Evolutionary conservation across 2,797 vertebrate genomes (phyloP), one percentile per base, ranked within the genome.

Genomic region (Tiaroga cobitis): DNA sequence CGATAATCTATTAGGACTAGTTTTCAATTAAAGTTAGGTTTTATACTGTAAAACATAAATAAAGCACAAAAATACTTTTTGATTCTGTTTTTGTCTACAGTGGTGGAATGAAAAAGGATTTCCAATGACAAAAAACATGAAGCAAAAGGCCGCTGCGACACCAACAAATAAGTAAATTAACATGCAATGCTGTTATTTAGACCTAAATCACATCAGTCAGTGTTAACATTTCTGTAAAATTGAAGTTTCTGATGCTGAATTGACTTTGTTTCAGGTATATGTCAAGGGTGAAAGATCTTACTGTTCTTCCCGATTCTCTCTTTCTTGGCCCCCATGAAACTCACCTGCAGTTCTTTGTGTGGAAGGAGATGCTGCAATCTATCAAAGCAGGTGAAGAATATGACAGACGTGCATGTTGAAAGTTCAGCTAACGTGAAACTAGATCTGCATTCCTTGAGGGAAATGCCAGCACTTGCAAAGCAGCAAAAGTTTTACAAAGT

Each of bases 271-370:
- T 26, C 75, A 88, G 86, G 51, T 87, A 82, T 46, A 84, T 0
- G 8, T 83, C 88, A 29, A 87, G 43, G 56, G 81, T 56, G 3
- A 37, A 26, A 6, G 19, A 74, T 16, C 75, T 92, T 2, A 1
- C 67, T 26, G 88, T 92, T 80, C 87, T 84, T 29, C 76, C 82
- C 0, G 7, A 16, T 18, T 83, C 84, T 26, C 73, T 94, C 3
- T 88, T 78, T 37, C 11, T 94, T 59, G 90, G 80, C 26, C 91
- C 91, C 1, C 88, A 90, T 82, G 92, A 92, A 80, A 92, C 91
- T 78, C 92, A 93, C 87, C 84, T 94, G 74, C 89, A 92, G 88
- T 92, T 92, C 84, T 93, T 93, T 43, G 43, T 93, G 39, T 93
- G 93, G 92, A 93, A 92, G 84, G 89, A 93, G 88, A 92, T 94